These are phyloP conservation scores for Scolanthus callimorphus DNA, from an alignment of 92 coral and sea anemone species.

Conservation along the genomic window DNA sequence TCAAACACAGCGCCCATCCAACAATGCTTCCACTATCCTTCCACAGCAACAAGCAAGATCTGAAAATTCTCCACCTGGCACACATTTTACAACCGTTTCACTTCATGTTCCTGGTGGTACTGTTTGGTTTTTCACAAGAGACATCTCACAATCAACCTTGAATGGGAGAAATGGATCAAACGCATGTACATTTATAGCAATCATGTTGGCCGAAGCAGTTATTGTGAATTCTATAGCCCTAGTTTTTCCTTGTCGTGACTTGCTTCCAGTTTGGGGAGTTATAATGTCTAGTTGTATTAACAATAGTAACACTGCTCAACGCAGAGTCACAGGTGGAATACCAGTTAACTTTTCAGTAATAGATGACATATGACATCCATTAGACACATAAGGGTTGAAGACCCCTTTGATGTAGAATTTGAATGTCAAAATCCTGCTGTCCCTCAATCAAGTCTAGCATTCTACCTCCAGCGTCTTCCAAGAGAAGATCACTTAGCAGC, in stretches of 20 bases:
- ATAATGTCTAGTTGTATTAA: not conserved
- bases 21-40: not conserved
- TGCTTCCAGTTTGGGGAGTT: not conserved
- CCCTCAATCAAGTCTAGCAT: constrained; percentile 8
- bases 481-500: constrained; percentile 3
- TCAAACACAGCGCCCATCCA: not conserved
- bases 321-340: not conserved
- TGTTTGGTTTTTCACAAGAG: not conserved
- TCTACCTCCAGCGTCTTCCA: constrained; percentile 14
- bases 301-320: not conserved
- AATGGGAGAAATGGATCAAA: constrained; percentile 22
- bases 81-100: not conserved
- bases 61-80: not conserved
- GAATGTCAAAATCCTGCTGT: constrained; percentile 5
- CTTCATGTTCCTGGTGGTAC: not conserved
- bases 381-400: not conserved
- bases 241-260: not conserved
- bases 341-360: constrained; percentile 1
- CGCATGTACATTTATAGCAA: constrained; percentile 29
- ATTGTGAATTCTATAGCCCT: not conserved
- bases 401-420: constrained; percentile 14
- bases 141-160: constrained; percentile 11
- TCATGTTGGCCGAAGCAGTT: not conserved
- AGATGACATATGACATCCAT: not conserved
- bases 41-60: not conserved